These are phyloP conservation scores for Oeneis ivallda DNA, from an alignment of 2,888 invertebrate species.

Conservation along the genomic window DNA sequence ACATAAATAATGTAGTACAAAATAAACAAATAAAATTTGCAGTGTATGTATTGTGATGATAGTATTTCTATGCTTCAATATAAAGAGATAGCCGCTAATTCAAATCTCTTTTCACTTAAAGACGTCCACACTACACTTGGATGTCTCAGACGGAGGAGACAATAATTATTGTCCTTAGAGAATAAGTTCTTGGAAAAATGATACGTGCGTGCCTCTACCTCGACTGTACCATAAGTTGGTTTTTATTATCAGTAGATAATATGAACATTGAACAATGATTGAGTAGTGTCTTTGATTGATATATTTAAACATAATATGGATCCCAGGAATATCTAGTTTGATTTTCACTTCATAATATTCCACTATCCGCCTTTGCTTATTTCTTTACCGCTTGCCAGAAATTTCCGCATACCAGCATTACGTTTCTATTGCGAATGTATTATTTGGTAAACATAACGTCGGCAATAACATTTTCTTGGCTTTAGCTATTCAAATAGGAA, in stretches of 20 bases:
- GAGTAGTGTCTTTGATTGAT: not conserved
- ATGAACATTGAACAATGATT: not conserved
- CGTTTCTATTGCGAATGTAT: constrained; percentile 26
- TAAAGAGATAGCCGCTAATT: no score
- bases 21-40: not conserved
- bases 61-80: no score
- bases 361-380: constrained; percentile 29
- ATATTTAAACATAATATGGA: not conserved
- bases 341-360: constrained; percentile 60
- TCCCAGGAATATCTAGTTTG: not conserved
- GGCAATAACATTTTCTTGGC: constrained; percentile 18
- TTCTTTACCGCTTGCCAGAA: constrained; percentile 40
- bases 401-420: constrained; percentile 47
- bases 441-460: constrained; percentile 21
- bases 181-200: no score
- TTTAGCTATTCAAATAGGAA: constrained; percentile 15
- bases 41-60: no score
- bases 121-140: not conserved
- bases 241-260: not conserved
- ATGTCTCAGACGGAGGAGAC: no score
- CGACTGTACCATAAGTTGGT: not conserved
- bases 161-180: not conserved
- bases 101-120: no score
- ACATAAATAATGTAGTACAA: not conserved
- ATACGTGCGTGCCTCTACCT: not conserved